Evolutionary conservation across 2,797 vertebrate species (phyloP).

Genomic region (Buceros bicornis): DNA sequence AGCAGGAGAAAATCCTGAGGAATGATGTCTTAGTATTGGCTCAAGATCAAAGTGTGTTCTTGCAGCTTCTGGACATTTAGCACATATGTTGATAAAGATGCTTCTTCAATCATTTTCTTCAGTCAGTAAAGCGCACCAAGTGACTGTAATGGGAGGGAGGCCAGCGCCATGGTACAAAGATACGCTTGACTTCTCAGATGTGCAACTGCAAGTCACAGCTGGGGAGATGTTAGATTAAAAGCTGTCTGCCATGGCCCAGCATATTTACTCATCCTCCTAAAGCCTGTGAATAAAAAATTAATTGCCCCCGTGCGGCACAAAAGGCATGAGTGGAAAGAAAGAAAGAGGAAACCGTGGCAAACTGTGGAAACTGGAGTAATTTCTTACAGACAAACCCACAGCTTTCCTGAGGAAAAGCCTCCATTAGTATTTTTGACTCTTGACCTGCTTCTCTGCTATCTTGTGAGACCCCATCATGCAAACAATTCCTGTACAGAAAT

Average conservation of each 20-base stretch:
- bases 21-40: background rate
- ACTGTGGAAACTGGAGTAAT: background rate
- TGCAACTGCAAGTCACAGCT: background rate
- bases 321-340: background rate
- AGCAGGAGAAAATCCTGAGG: background rate
- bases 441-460: background rate
- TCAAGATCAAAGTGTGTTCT: background rate
- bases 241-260: background rate
- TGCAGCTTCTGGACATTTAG: background rate
- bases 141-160: background rate
- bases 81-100: background rate
- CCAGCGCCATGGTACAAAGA: background rate
- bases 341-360: background rate
- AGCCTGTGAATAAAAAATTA: background rate
- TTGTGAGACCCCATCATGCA: background rate
- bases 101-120: background rate
- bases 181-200: background rate
- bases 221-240: background rate
- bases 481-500: background rate
- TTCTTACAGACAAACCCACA: background rate
- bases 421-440: background rate
- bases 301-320: background rate
- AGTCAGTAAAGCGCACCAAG: background rate
- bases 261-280: background rate
- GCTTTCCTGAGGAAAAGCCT: background rate